Evolutionary conservation across 1,140 invertebrate genomes (phyloP), one percentile per base, ranked within the genome.

Genomic region (Steinernema khuongi): DNA sequence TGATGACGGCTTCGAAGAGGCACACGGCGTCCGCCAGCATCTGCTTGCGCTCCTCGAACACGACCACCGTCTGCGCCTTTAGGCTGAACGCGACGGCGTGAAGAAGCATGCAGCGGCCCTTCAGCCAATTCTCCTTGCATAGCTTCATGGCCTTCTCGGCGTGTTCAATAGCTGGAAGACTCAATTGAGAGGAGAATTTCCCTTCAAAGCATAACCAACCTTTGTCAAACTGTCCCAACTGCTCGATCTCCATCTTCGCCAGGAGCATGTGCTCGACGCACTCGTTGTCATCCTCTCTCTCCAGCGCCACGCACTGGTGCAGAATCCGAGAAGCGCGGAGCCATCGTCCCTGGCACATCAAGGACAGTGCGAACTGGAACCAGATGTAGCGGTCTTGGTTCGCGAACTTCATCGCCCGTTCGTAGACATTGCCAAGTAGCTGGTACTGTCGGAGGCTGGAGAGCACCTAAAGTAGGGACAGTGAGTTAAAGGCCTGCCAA

Each of bases 11-110:
- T 69, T 83, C 83, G 44, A 83, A 84, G 33, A 74, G 33, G 28
- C 74, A 29, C 17, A 83, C 76, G 17, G 79, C 50, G 50, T 82
- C 71, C 17, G 31, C 18, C 1, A 81, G 67, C 17, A 73, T 28
- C 1, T 43, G 36, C 32, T 76, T 79, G 31, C 74, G 41, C 17
- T 32, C 70, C 31, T 74, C 77, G 19, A 82, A 83, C 31, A 60
- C 44, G 0, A 36, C 33, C 4, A 69, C 77, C 41, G 72, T 31
- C 50, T 74, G 72, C n/a, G 77, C 77, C 60, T 84, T 83, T 31
- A 80, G 32, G 66, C 82, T 83, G 29, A 66, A 78, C 70, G 79
- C 80, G 17, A 85, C 73, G 1, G 81, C 83, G 68, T 76, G 76
- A 18, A 83, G 29, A 18, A 83, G 70, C 69, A 73, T 77, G 66